phyloP scores from a whole-genome alignment of 2,797 vertebrate genomes.

The Anniella stebbinsi region DNA sequence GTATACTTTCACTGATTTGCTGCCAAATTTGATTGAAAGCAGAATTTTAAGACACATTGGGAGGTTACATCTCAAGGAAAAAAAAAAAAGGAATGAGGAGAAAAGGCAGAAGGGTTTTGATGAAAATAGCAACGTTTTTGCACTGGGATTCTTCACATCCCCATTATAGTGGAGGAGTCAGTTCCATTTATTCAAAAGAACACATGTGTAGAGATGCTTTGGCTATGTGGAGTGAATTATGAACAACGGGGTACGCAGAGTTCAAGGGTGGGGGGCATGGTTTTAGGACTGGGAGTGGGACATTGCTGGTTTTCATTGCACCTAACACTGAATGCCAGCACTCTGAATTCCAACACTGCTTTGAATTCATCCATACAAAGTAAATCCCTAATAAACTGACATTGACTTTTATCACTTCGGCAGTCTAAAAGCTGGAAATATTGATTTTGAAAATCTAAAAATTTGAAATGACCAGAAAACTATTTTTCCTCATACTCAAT shows the following conservation, averaged over 20 bases:
- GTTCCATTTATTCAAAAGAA: background rate
- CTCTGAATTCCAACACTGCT: background rate
- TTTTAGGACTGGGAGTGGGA: background rate
- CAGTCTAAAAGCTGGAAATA: background rate
- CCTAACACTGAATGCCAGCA: background rate
- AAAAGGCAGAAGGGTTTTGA: background rate
- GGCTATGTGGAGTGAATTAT: background rate
- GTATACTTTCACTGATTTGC: background rate
- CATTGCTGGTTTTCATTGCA: background rate
- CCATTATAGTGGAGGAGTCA: background rate
- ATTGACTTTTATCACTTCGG: background rate
- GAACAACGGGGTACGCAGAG: background rate
- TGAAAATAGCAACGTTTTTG: background rate
- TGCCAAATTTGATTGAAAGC: background rate
- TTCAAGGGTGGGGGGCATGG: background rate
- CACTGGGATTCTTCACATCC: too few species aligned
- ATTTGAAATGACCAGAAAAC: background rate
- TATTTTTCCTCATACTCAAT: too few species aligned
- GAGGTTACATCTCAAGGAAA: background rate
- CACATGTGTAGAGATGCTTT: background rate
- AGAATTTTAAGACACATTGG: background rate
- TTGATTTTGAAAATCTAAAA: background rate
- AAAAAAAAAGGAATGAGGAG: background rate
- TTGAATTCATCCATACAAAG: background rate
- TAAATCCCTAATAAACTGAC: background rate